phyloP scores from a whole-genome alignment of 2,113 vertebrate genomes.

The Sminthopsis crassicaudata region DNA sequence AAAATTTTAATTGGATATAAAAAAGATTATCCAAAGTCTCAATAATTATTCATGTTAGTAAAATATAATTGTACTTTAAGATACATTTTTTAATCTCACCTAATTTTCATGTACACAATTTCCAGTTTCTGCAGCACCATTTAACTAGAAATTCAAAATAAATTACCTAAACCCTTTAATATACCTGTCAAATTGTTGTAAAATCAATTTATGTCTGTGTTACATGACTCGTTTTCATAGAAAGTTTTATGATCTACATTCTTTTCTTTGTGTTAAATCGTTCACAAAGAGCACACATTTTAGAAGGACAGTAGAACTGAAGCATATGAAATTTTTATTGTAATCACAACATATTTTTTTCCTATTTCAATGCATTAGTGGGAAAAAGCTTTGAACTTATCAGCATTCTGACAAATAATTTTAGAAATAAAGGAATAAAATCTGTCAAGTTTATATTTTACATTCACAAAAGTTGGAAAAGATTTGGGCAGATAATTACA shows the following conservation, averaged over 20 bases:
- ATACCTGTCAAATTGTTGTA: slow-evolving; percentile 30
- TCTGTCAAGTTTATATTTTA: slow-evolving; percentile 41
- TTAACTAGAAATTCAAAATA: slow-evolving; percentile 52
- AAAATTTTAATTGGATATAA: slow-evolving; percentile 2
- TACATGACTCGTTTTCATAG: slow-evolving; percentile 31
- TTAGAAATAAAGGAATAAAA: slow-evolving; percentile 59
- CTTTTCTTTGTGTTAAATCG: slow-evolving; percentile 48
- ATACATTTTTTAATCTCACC: slow-evolving; percentile 26
- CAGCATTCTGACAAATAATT: slow-evolving; percentile 52
- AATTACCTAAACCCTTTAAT: slow-evolving; percentile 47
- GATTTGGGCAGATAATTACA: slow-evolving; percentile 51
- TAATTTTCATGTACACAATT: slow-evolving; percentile 44
- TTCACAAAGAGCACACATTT: slow-evolving; percentile 35
- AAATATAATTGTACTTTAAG: not conserved
- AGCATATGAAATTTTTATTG: slow-evolving; percentile 25
- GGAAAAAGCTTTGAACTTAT: slow-evolving; percentile 36
- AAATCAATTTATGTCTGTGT: slow-evolving; percentile 41
- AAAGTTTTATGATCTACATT: not conserved
- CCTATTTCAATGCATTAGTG: not conserved
- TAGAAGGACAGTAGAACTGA: slow-evolving; percentile 31
- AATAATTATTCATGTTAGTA: slow-evolving; percentile 38
- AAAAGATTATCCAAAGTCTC: not conserved
- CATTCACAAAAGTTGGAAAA: slow-evolving; percentile 25
- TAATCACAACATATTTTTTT: not conserved
- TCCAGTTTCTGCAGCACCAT: slow-evolving; percentile 22